These are phyloP conservation scores for Bombyx mori DNA, from an alignment of 1,140 invertebrate species.

Conservation along the genomic window DNA sequence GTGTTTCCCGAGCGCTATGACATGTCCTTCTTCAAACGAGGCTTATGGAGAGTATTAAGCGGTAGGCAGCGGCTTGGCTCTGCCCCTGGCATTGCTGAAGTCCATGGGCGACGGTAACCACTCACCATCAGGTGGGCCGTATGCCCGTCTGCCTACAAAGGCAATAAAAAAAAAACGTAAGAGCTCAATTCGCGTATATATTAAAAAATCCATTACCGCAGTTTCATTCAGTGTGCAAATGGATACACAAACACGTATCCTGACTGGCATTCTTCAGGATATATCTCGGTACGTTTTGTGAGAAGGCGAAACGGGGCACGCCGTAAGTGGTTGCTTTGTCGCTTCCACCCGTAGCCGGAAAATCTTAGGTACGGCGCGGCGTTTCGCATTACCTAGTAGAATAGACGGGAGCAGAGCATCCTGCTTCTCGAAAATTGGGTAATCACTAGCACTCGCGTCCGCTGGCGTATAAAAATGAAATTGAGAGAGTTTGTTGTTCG, in stretches of 20 bases:
- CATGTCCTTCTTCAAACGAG: too few relatives aligned
- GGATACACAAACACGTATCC: slow-evolving; percentile 33
- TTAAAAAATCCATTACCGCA: slow-evolving; percentile 20
- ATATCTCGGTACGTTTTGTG: slow-evolving; percentile 32
- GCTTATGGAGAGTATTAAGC: too few relatives aligned
- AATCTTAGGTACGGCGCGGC: slow-evolving; percentile 18
- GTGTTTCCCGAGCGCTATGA: too few relatives aligned
- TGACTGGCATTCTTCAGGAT: slow-evolving; percentile 20
- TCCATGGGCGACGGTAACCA: too few relatives aligned
- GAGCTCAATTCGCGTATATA: background rate
- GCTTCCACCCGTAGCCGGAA: slow-evolving; percentile 8
- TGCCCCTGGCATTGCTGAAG: too few relatives aligned
- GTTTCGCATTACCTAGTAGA: slow-evolving; percentile 15
- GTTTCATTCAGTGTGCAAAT: slow-evolving; percentile 16
- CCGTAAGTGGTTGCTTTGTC: slow-evolving; percentile 24
- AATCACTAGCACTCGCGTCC: background rate
- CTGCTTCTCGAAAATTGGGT: slow-evolving; percentile 15
- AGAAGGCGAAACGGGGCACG: slow-evolving; percentile 24
- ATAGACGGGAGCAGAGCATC: background rate
- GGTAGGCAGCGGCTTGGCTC: too few relatives aligned
- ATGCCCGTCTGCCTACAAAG: too few relatives aligned
- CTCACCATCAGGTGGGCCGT: too few relatives aligned
- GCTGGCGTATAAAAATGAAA: too few relatives aligned
- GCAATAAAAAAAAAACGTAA: too few relatives aligned
- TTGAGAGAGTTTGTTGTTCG: too few relatives aligned